Evolutionary conservation across 2,888 invertebrate genomes (phyloP).

Genomic region (Tanypteryx hageni): DNA sequence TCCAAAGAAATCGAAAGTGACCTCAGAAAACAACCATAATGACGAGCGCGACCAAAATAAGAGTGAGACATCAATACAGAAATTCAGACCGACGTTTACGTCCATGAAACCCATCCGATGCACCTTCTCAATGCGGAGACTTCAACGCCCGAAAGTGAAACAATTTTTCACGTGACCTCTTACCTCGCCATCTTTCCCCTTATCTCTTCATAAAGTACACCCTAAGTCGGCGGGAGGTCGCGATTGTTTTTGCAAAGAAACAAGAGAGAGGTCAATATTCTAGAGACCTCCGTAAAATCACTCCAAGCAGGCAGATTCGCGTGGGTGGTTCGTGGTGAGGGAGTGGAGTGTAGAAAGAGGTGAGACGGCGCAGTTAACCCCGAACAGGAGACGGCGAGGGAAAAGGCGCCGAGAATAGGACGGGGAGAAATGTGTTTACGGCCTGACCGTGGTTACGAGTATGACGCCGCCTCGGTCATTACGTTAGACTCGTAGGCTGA

Average conservation of each 20-base stretch:
- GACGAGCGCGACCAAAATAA: background rate
- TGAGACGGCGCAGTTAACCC: background rate
- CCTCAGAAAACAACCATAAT: background rate
- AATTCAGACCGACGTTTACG: background rate
- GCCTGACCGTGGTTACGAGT: background rate
- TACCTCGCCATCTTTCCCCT: background rate
- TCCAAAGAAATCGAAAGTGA: too few relatives aligned
- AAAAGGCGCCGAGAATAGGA: background rate
- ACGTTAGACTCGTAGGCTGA: background rate
- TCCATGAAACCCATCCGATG: background rate
- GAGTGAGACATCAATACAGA: background rate
- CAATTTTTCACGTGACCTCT: background rate
- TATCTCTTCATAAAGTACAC: background rate
- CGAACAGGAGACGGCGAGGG: background rate
- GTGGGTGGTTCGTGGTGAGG: background rate
- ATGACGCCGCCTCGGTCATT: background rate
- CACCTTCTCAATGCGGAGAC: background rate
- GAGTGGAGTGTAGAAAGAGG: background rate
- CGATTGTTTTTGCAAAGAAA: background rate
- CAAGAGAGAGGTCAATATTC: background rate
- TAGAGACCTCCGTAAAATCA: background rate
- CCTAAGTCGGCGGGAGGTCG: too few relatives aligned
- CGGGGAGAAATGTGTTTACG: background rate
- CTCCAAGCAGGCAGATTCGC: background rate
- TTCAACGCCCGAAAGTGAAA: conserved; percentile 31